These are phyloP conservation scores for Netelia inedita DNA, from an alignment of 2,888 invertebrate species.

Conservation along the genomic window DNA sequence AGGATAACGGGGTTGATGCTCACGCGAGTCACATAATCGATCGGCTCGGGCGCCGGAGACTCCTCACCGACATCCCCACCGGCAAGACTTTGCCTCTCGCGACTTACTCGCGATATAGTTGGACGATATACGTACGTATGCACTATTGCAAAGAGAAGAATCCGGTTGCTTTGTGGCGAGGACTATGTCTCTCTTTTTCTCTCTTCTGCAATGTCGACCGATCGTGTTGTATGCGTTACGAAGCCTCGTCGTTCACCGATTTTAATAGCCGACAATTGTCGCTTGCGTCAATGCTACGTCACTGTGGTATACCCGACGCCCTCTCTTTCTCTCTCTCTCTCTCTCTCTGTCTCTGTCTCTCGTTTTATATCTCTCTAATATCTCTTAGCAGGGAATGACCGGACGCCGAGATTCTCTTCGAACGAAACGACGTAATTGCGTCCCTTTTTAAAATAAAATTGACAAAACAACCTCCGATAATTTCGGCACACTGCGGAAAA, in stretches of 20 bases:
- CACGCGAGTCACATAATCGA: conserved; percentile 58
- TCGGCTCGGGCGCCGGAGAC: conserved; percentile 20
- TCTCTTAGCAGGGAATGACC: conserved; percentile 22
- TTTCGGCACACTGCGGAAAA: background rate
- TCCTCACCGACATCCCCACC: background rate
- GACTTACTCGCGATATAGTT: background rate
- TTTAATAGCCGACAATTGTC: conserved; percentile 80
- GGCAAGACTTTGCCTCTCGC: background rate
- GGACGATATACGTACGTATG: background rate
- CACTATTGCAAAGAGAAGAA: background rate
- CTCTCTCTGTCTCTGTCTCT: background rate
- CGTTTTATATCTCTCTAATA: background rate
- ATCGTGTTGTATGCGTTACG: conserved; percentile 40
- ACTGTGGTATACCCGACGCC: conserved; percentile 60
- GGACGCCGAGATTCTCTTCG: background rate
- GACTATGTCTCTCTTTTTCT: conserved; percentile 1
- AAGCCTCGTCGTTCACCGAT: conserved; percentile 63
- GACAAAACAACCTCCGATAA: background rate
- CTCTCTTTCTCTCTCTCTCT: background rate
- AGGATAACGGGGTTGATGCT: conserved; percentile 43
- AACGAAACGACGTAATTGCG: background rate
- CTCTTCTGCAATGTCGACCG: conserved; percentile 45
- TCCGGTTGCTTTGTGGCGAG: background rate
- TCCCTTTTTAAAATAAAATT: background rate
- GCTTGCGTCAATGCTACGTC: conserved; percentile 82